Conservation (phyloP, 2,888 invertebrate genomes). For the Drosophila kambysellisi region DNA sequence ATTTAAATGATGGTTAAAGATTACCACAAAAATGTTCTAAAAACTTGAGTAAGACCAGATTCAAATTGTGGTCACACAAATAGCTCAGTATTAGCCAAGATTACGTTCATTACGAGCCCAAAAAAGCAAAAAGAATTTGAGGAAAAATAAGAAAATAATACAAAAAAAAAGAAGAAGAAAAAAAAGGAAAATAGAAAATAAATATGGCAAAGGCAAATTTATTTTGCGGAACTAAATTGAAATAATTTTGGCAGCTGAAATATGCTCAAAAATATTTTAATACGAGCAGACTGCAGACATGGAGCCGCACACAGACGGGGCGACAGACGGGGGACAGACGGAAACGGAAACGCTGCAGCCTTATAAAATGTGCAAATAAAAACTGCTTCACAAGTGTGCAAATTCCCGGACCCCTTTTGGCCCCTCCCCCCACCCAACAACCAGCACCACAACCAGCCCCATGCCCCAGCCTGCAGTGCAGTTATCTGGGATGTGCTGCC, state of each 20-base stretch:
- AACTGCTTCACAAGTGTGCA: constrained; percentile 45
- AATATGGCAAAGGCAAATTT: constrained; percentile 62
- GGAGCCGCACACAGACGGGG: constrained; percentile 19
- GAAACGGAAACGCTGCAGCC: constrained; percentile 21
- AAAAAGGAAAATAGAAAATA: neutral
- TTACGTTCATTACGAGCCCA: constrained; percentile 55
- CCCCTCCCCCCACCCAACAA: too few species aligned
- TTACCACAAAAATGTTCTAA: too few species aligned
- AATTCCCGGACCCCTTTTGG: constrained; percentile 3
- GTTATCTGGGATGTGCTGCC: constrained; percentile 22
- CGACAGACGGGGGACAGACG: neutral
- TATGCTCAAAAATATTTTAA: constrained; percentile 73
- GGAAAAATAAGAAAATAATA: neutral
- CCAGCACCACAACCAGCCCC: neutral
- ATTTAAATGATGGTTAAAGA: too few species aligned
- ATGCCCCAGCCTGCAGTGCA: neutral
- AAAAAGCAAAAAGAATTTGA: constrained; percentile 23
- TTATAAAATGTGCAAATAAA: constrained; percentile 65
- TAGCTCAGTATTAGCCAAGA: constrained; percentile 40
- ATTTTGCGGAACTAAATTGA: constrained; percentile 81
- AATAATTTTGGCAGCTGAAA: constrained; percentile 80
- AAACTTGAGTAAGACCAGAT: neutral
- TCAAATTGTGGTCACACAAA: constrained; percentile 23
- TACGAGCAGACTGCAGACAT: constrained; percentile 51
- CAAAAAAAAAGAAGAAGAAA: constrained; percentile 12